phyloP scores from a whole-genome alignment of 2,797 vertebrate species.

The Monodelphis domestica region DNA sequence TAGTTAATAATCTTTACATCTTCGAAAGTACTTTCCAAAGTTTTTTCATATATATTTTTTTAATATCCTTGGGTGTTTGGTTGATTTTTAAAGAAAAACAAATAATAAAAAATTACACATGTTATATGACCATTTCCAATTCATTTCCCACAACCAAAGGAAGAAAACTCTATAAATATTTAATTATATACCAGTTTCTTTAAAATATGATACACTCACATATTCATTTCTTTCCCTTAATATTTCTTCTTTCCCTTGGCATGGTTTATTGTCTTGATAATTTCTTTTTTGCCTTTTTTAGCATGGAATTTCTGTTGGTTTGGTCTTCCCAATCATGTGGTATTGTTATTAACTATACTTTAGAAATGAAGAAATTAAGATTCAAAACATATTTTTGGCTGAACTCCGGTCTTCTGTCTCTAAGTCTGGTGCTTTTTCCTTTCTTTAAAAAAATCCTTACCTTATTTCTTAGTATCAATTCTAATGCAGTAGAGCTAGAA shows the following conservation, averaged over 20 bases:
- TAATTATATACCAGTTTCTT: background rate
- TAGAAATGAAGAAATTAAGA: constrained; percentile 26
- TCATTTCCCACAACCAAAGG: constrained; percentile 4
- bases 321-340: background rate
- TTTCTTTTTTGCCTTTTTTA: background rate
- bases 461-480: too few relatives aligned
- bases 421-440: background rate
- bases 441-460: too few relatives aligned
- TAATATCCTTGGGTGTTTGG: background rate
- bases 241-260: background rate
- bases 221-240: constrained; percentile 33
- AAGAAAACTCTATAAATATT: constrained; percentile 5
- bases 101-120: background rate
- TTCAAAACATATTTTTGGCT: background rate
- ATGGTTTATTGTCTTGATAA: background rate
- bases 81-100: background rate
- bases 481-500: too few relatives aligned
- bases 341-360: constrained; percentile 16
- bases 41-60: background rate
- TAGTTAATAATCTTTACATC: background rate
- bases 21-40: background rate
- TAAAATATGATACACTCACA: constrained; percentile 33
- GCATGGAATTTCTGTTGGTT: background rate
- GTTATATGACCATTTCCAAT: background rate
- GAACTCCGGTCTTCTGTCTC: constrained; percentile 4